These are phyloP conservation scores for Takifugu ocellatus DNA, from an alignment of 2,797 vertebrate genomes.

Conservation along the genomic window DNA sequence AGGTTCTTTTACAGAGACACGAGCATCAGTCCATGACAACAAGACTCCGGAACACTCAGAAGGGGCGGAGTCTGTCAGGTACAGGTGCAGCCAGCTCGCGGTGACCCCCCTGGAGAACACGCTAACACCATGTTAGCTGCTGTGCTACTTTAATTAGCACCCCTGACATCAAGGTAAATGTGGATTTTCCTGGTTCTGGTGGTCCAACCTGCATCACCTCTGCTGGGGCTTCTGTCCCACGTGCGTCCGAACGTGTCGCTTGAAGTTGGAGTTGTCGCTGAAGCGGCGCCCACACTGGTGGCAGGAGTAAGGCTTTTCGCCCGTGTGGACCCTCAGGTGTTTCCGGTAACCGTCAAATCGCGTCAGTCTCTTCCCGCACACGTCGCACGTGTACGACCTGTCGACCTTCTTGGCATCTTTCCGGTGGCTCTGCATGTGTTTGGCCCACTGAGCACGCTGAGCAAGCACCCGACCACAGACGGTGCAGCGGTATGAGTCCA, in stretches of 20 bases:
- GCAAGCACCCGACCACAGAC: conserved; percentile 45
- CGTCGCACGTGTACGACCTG: conserved; percentile 28
- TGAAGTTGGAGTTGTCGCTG: conserved; percentile 64
- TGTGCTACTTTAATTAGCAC: no score
- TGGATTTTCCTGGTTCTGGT: no score
- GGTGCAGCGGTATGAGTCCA: conserved; percentile 49
- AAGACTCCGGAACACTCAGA: no score
- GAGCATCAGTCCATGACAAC: no score
- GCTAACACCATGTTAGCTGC: no score
- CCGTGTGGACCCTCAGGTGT: no score
- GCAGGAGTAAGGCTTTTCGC: conserved; percentile 22
- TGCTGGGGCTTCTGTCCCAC: background rate
- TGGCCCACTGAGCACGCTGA: conserved; percentile 47
- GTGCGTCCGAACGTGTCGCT: conserved; percentile 50
- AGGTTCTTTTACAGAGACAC: no score
- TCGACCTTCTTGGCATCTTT: background rate
- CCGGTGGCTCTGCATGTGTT: conserved; percentile 44
- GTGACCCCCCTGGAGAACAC: no score
- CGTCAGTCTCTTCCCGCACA: background rate
- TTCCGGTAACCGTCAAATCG: conserved; percentile 60
- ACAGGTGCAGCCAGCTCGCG: no score
- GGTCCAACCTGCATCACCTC: no score
- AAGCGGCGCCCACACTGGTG: conserved; percentile 40
- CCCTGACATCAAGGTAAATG: no score
- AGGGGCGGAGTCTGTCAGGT: no score